Base-by-base conservation (phyloP, 2,797 vertebrate genomes). In the Streptopelia turtur region DNA sequence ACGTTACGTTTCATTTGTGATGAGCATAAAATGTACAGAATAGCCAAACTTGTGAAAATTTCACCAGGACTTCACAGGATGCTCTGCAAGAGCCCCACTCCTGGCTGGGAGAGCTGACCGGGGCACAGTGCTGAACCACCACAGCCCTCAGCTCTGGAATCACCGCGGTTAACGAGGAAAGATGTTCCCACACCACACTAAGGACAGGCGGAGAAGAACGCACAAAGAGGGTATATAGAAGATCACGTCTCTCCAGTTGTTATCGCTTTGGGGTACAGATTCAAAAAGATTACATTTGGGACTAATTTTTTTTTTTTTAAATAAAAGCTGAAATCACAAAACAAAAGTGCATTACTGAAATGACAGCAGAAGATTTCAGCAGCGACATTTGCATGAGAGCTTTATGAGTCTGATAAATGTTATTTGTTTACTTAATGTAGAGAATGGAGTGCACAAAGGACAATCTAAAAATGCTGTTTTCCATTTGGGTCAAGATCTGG, bases 181-280 rank as follows among this genome's bases (percentile, higher is more conserved):
- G 24, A 35, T 30, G 21, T 43, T 43, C 37, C 49, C 20, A 23
- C 30, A 71, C 5, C 25, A 33, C 3, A 3, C 4, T 7, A 52
- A 84, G 0, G 5, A 53, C 18, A 23, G 27, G 27, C 5, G 12
- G 17, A 1, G 2, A 43, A 50, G 52, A 50, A 49, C 1, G 6
- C 11, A 56, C 13, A 28, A 9, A n/a, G 11, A 2, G 8, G 37
- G 6, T 2, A 16, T 3, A 5, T 4, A 56, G 39, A 31, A 55
- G 39, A 64, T 13, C 30, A 24, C 0, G 0, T 33, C 16, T 52
- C 39, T 60, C 49, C 53, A n/a, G 0, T 17, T 30, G 15, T 10
- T 49, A 64, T 3, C 28, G 16, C 10, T 70, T 20, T 14, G 9
- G 23, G 20, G 11, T 47, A 17, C 11, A 77, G 24, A 13, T 41